Evolutionary conservation across 2,888 invertebrate genomes (phyloP), one percentile per base, ranked within the genome.

Genomic region (Perizoma affinitatum): DNA sequence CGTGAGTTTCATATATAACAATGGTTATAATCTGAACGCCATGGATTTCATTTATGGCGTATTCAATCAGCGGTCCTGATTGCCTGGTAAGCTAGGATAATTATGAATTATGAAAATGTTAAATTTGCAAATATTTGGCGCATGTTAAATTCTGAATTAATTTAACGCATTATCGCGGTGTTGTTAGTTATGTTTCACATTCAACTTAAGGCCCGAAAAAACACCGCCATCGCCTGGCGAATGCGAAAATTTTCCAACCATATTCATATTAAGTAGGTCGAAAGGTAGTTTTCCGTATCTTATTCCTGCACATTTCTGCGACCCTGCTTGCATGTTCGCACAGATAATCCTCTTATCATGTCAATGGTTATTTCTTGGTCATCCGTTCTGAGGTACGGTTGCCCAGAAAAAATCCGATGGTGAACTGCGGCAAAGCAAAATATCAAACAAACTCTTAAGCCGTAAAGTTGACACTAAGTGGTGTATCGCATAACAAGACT

Each of bases 1-100:
- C 74, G 70, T 71, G 75, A 63, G 52, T 4, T 49, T 35, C 61
- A 55, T 65, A 63, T 53, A 80, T 84, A 83, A 80, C 82, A 82
- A 83, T 83, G 81, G 80, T 82, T 79, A 83, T 84, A 82, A 85
- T 83, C 79, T 78, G 76, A 83, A 80, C 76, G 76, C 70, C 72
- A 67, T 65, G 76, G 83, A 80, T 84, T 82, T 81, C 83, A 54
- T 38, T 43, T 51, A 35, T 51, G 40, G 42, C 35, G 38, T 42
- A 54, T 47, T 49, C 52, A 52, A 43, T 47, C 42, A 34, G 43
- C 38, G 35, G 9, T 11, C 45, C 38, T 7, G 38, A 41, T 41
- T 50, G 11, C 51, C 42, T 34, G 42, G 35, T 51, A 6, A 22
- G 22, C 22, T 22, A 34, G 40, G 10, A 54, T 35, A 36, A 10